Conservation (phyloP, 2,888 invertebrate genomes). For the Phymatocera aterrima region DNA sequence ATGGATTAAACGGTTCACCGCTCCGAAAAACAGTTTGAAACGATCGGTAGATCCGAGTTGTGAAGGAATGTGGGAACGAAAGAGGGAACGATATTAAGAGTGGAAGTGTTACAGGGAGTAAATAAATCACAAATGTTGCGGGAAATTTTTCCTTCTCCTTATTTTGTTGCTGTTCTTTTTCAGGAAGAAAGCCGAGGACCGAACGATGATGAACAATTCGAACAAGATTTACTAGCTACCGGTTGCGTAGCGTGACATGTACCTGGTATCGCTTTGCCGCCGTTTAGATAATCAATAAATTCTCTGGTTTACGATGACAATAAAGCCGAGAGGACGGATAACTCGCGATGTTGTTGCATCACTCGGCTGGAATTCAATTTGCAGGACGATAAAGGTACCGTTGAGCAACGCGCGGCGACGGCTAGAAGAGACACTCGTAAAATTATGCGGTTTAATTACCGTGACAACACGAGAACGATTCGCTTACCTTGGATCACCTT, state of each 20-base stretch:
- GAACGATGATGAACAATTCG: background rate
- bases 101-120: too few relatives aligned
- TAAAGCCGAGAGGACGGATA: conserved; percentile 33
- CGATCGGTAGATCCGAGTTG: too few relatives aligned
- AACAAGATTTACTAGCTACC: conserved; percentile 25
- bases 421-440: conserved; percentile 58
- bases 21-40: background rate
- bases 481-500: conserved; percentile 34
- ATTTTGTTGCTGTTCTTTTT: too few relatives aligned
- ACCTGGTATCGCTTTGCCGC: conserved; percentile 24
- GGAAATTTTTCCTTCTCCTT: too few relatives aligned
- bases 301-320: conserved; percentile 42
- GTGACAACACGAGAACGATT: conserved; percentile 49
- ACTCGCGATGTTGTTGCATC: conserved; percentile 43
- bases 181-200: background rate
- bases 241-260: conserved; percentile 13
- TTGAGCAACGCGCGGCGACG: conserved; percentile 41
- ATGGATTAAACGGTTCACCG: too few relatives aligned
- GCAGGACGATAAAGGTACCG: conserved; percentile 56
- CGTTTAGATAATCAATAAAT: conserved; percentile 43
- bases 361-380: conserved; percentile 66
- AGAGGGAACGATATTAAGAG: too few relatives aligned
- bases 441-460: conserved; percentile 63
- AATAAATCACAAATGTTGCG: too few relatives aligned
- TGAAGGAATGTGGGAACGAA: too few relatives aligned